phyloP scores from a whole-genome alignment of 2,797 vertebrate genomes.

The Pteropus rufus region DNA sequence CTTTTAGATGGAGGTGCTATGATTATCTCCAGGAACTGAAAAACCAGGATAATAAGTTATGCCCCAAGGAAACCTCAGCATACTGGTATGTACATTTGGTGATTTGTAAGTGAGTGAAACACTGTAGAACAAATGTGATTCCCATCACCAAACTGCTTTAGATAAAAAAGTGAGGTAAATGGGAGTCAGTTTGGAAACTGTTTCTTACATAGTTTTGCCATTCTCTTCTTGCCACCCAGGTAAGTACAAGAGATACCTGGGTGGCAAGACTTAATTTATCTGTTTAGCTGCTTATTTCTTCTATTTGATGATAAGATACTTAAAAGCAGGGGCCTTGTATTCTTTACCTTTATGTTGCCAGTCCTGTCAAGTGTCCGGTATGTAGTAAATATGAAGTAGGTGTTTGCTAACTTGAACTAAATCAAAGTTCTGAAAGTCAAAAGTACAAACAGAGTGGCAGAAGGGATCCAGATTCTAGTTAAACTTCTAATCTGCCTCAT shows the following conservation, averaged over 20 bases:
- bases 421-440: conserved; percentile 59
- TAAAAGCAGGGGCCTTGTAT: background rate
- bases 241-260: no score
- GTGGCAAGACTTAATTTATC: background rate
- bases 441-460: conserved; percentile 33
- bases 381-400: background rate
- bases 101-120: background rate
- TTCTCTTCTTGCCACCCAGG: background rate
- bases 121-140: background rate
- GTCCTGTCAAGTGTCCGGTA: background rate
- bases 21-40: background rate
- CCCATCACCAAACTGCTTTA: background rate
- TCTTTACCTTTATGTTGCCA: background rate
- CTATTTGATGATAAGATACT: background rate
- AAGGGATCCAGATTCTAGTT: background rate
- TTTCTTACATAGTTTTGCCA: background rate
- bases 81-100: background rate
- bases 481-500: background rate
- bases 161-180: background rate
- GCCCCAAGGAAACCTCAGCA: background rate
- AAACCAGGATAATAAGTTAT: background rate
- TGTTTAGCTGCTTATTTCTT: background rate
- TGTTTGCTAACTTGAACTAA: background rate
- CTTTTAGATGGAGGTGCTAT: background rate
- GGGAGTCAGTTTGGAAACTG: background rate